Evolutionary conservation across 2,888 invertebrate genomes (phyloP).

Genomic region (Stegana nigrithorax): DNA sequence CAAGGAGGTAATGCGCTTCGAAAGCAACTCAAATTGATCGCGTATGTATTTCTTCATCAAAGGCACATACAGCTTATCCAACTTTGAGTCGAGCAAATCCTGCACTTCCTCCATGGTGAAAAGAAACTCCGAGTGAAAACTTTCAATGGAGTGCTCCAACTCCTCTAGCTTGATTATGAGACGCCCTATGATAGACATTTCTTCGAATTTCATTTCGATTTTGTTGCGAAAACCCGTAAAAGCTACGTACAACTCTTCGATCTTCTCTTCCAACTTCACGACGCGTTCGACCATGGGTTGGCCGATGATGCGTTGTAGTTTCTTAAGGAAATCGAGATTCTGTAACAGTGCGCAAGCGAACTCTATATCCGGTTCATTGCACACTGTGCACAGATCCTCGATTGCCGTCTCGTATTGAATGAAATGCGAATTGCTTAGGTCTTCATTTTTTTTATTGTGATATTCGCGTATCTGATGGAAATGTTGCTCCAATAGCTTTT

Average conservation of each 20-base stretch:
- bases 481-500: slow-evolving; percentile 49
- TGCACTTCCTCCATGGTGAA: slow-evolving; percentile 65
- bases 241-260: slow-evolving; percentile 45
- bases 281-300: slow-evolving; percentile 53
- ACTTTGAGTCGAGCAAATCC: slow-evolving; percentile 65
- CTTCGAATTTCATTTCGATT: slow-evolving; percentile 49
- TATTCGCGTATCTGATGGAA: slow-evolving; percentile 45
- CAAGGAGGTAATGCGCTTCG: slow-evolving; percentile 36
- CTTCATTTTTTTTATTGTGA: slow-evolving; percentile 39
- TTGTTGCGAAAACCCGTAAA: slow-evolving; percentile 45
- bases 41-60: slow-evolving; percentile 59
- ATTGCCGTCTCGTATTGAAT: slow-evolving; percentile 44
- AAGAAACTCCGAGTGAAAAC: slow-evolving; percentile 50
- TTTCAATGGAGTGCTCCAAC: slow-evolving; percentile 39
- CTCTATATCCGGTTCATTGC: slow-evolving; percentile 58
- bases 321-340: slow-evolving; percentile 59
- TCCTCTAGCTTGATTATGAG: slow-evolving; percentile 52
- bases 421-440: too few relatives aligned
- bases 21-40: slow-evolving; percentile 49
- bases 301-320: slow-evolving; percentile 53
- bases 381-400: slow-evolving; percentile 59
- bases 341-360: slow-evolving; percentile 57
- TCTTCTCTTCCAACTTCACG: slow-evolving; percentile 43
- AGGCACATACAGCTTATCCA: slow-evolving; percentile 65
- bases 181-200: slow-evolving; percentile 55